phyloP scores from a whole-genome alignment of 2,113 vertebrate genomes.

The Theropithecus gelada region DNA sequence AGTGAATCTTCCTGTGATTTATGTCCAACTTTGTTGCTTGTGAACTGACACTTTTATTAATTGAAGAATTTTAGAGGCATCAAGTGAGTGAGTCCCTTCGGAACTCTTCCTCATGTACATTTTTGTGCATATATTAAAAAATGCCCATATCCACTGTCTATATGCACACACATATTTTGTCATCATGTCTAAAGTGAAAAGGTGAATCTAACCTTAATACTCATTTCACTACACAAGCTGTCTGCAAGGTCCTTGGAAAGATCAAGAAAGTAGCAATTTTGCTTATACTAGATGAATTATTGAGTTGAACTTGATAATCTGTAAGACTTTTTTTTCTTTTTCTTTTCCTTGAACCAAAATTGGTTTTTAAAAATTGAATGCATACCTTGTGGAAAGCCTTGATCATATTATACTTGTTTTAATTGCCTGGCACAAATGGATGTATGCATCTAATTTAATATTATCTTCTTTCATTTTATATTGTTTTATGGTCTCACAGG shows the following conservation, averaged over 20 bases:
- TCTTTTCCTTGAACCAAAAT: not conserved
- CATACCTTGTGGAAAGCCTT: not conserved
- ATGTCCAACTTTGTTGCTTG: conserved; percentile 46
- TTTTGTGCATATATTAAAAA: conserved; percentile 15
- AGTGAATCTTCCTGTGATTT: conserved; percentile 61
- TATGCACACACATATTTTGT: not conserved
- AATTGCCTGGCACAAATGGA: not conserved
- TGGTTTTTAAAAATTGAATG: not conserved
- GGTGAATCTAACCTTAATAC: conserved; percentile 29
- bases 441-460: not conserved
- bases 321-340: not conserved
- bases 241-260: not conserved
- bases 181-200: conserved; percentile 2
- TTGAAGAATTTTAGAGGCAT: conserved; percentile 42
- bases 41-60: conserved; percentile 58
- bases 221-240: not conserved
- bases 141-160: not conserved
- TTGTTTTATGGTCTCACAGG: not conserved
- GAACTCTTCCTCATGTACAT: not conserved
- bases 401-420: not conserved
- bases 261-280: not conserved
- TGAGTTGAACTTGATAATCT: not conserved
- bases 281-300: not conserved
- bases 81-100: not conserved
- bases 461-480: not conserved